Conservation (phyloP, 2,797 vertebrate genomes). For the Chelidonichthys spinosus region DNA sequence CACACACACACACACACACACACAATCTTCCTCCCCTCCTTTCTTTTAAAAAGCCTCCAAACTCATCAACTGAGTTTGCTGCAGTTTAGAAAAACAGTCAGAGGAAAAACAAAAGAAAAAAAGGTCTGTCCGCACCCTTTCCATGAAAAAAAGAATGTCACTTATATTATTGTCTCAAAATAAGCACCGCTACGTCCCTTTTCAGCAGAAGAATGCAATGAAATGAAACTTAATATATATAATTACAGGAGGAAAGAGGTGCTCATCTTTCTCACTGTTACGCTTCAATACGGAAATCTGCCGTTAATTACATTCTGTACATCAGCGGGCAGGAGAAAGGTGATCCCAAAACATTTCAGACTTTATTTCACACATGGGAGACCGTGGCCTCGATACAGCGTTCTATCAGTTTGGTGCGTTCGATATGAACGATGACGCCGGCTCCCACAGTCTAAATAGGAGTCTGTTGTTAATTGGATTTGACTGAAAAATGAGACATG, state of each 20-base stretch:
- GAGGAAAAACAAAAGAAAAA: neutral
- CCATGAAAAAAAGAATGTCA: constrained; percentile 29
- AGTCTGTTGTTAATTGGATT: constrained; percentile 63
- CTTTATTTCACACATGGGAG: constrained; percentile 43
- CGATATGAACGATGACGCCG: constrained; percentile 40
- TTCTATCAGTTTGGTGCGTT: constrained; percentile 1
- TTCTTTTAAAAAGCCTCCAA: constrained; percentile 32
- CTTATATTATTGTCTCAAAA: constrained; percentile 38
- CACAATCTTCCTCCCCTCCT: constrained; percentile 21
- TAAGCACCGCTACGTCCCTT: constrained; percentile 3
- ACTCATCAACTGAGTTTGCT: constrained; percentile 42
- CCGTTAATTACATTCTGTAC: constrained; percentile 39
- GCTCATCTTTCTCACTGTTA: constrained; percentile 43
- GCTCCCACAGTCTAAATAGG: constrained; percentile 28
- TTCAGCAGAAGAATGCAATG: constrained; percentile 32
- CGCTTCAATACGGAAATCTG: constrained; percentile 26
- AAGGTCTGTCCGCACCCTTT: constrained; percentile 1
- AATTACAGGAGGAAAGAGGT: constrained; percentile 13
- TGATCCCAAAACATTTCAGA: constrained; percentile 45
- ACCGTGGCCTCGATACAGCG: neutral
- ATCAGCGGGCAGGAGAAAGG: constrained; percentile 20
- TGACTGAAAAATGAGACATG: constrained; percentile 52
- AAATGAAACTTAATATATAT: neutral
- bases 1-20: constrained; percentile 26
- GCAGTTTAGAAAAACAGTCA: constrained; percentile 45